These are phyloP conservation scores for Drosophila yakuba DNA, from an alignment of 1,140 invertebrate genomes.

Conservation along the genomic window DNA sequence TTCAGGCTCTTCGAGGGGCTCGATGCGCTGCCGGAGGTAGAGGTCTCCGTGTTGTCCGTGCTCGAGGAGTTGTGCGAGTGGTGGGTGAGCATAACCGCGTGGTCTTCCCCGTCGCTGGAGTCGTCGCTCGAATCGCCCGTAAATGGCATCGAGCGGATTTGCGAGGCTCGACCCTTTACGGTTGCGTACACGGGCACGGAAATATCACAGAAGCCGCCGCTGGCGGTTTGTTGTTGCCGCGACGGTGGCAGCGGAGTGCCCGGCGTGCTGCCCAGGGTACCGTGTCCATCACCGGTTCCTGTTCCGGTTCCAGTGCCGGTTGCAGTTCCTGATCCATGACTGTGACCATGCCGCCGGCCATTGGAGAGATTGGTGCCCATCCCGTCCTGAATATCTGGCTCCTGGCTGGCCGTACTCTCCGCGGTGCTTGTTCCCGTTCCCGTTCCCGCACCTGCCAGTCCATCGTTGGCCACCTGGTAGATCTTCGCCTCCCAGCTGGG, in stretches of 20 bases:
- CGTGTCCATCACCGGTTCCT: constrained; percentile 29
- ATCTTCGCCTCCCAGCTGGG: constrained; percentile 98
- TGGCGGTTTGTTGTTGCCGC: constrained; percentile 85
- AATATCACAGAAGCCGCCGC: constrained; percentile 92
- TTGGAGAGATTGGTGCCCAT: constrained; percentile 30
- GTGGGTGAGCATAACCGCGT: constrained; percentile 84
- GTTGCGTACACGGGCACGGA: constrained; percentile 97
- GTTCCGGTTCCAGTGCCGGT: neutral
- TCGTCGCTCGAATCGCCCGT: constrained; percentile 97
- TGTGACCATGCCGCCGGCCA: constrained; percentile 18
- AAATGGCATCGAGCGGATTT: constrained; percentile 97
- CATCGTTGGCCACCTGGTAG: constrained; percentile 95
- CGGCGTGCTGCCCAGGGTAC: constrained; percentile 55
- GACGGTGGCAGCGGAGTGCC: constrained; percentile 83
- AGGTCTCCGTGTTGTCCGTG: constrained; percentile 86
- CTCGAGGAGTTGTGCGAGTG: constrained; percentile 85
- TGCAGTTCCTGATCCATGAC: constrained; percentile 9
- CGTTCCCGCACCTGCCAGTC: constrained; percentile 85
- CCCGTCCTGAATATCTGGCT: constrained; percentile 70
- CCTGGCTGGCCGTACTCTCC: constrained; percentile 44
- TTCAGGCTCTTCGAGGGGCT: constrained; percentile 94
- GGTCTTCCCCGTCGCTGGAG: constrained; percentile 95
- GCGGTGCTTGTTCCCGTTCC: constrained; percentile 26
- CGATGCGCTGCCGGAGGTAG: constrained; percentile 88
- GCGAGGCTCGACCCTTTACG: constrained; percentile 97